Evolutionary conservation across 2,888 invertebrate genomes (phyloP).

Genomic region (Alitta virens): DNA sequence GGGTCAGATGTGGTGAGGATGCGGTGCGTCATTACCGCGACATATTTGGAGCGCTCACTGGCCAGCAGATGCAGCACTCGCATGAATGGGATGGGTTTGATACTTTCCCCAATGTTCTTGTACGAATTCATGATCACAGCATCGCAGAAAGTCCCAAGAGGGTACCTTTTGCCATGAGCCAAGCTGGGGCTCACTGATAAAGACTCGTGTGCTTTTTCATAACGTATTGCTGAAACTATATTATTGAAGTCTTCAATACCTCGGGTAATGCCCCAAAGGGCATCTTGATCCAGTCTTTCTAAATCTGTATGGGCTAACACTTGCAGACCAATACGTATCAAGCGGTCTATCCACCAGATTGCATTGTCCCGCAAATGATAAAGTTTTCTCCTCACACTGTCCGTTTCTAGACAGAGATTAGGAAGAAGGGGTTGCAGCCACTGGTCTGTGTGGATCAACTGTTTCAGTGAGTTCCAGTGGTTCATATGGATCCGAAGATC

Average conservation of each 20-base stretch:
- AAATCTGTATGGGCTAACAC: constrained; percentile 54
- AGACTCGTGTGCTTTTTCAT: constrained; percentile 12
- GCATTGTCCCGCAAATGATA: constrained; percentile 40
- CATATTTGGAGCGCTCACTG: constrained; percentile 49
- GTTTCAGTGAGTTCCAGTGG: constrained; percentile 53
- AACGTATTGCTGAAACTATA: constrained; percentile 36
- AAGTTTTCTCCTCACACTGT: constrained; percentile 37
- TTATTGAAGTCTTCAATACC: constrained; percentile 55
- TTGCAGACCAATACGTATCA: constrained; percentile 50
- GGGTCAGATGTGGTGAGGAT: constrained; percentile 49
- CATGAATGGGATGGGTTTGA: constrained; percentile 43
- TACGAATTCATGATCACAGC: constrained; percentile 20
- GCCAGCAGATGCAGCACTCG: constrained; percentile 48
- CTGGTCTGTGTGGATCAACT: constrained; percentile 42
- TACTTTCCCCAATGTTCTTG: constrained; percentile 13
- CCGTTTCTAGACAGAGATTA: constrained; percentile 41
- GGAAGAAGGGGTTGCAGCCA: constrained; percentile 46
- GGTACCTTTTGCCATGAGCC: constrained; percentile 2
- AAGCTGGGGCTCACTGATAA: constrained; percentile 4
- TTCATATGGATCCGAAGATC: constrained; percentile 50
- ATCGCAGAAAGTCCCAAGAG: constrained; percentile 5
- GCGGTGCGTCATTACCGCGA: constrained; percentile 46
- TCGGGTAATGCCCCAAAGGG: constrained; percentile 52
- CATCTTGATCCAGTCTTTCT: constrained; percentile 44
- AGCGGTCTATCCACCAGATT: constrained; percentile 47